A percentile compares a stretch with the other conserved stretches of the same genome.
Conservation (phyloP, 1,140 invertebrate genomes). For the Sitobion miscanthi region DNA sequence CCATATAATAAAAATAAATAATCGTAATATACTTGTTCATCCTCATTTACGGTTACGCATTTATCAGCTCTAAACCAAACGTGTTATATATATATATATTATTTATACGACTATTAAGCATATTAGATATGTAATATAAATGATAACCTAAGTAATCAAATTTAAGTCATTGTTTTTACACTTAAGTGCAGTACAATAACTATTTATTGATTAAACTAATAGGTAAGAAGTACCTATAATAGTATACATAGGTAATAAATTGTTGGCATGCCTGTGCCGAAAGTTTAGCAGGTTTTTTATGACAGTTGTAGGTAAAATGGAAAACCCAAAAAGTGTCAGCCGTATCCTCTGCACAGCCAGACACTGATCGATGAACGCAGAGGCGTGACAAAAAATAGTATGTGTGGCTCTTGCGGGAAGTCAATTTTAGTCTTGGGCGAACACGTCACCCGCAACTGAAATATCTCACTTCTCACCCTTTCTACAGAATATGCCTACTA, state of each 20-base stretch:
- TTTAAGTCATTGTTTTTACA: neutral
- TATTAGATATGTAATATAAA: neutral
- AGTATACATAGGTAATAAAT: neutral
- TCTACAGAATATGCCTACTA: too few relatives aligned
- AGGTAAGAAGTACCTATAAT: neutral
- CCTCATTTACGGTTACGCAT: slow-evolving; percentile 58
- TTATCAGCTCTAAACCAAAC: slow-evolving; percentile 32
- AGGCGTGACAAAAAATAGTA: too few relatives aligned
- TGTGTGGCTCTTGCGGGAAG: too few relatives aligned
- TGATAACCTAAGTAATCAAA: neutral
- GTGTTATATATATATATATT: neutral
- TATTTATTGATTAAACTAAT: neutral
- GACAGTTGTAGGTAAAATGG: too few relatives aligned
- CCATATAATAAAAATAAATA: slow-evolving; percentile 43
- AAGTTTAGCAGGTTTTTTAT: too few relatives aligned
- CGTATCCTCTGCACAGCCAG: too few relatives aligned
- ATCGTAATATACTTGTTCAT: slow-evolving; percentile 63
- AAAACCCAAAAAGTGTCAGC: too few relatives aligned
- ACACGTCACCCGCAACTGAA: too few relatives aligned
- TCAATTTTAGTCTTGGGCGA: too few relatives aligned
- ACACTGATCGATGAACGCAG: too few relatives aligned
- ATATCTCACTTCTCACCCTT: too few relatives aligned
- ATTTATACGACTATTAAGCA: too few relatives aligned
- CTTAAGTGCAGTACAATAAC: neutral
- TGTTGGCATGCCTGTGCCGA: neutral